These are phyloP conservation scores for Falco novaeseelandiae DNA, from an alignment of 2,797 vertebrate species.

Conservation along the genomic window DNA sequence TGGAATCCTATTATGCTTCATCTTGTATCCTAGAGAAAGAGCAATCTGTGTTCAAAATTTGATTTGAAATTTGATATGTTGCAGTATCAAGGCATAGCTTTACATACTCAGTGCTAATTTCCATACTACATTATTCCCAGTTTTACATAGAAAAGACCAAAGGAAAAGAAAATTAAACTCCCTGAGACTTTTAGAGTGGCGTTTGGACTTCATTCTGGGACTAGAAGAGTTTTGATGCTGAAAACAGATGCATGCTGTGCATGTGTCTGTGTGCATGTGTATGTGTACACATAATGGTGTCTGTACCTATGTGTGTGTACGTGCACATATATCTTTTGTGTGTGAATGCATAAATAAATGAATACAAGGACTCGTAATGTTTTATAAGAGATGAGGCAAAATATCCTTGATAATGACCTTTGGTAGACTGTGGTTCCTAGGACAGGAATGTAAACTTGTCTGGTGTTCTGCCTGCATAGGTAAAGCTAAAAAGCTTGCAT, in stretches of 20 bases:
- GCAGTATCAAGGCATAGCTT: neutral
- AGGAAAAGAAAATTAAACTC: neutral
- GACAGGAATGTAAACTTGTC: neutral
- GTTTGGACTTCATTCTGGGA: neutral
- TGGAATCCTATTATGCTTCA: neutral
- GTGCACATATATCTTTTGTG: neutral
- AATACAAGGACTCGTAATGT: neutral
- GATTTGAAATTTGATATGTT: neutral
- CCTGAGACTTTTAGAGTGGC: neutral
- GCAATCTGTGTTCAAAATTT: neutral
- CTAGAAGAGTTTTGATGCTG: neutral
- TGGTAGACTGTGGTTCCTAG: neutral
- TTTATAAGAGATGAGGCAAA: neutral
- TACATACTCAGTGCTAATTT: neutral
- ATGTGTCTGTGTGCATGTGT: fast-evolving
- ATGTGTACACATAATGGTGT: fast-evolving
- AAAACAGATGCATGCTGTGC: fast-evolving
- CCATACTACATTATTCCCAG: neutral
- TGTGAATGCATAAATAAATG: neutral
- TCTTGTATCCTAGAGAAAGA: constrained; percentile 30
- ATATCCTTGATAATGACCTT: neutral
- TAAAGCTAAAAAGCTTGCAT: neutral
- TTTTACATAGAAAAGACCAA: neutral
- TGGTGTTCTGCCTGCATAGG: neutral
- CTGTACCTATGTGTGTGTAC: neutral